Conservation (phyloP, 2,113 vertebrate species). For the Channa maculata region DNA sequence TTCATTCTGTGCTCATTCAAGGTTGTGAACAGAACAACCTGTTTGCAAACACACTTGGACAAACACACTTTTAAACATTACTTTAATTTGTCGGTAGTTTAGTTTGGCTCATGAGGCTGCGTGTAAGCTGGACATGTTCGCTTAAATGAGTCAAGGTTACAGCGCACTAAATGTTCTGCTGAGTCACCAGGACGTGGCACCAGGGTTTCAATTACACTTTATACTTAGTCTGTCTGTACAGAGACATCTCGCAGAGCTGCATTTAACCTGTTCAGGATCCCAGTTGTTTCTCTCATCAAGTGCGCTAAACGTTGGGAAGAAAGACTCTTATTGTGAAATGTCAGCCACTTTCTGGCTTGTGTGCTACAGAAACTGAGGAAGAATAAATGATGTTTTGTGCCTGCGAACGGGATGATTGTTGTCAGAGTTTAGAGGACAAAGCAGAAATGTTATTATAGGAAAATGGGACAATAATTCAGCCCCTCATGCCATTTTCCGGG, state of each 20-base stretch:
- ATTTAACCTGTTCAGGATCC: not conserved
- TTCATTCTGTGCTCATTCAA: no score
- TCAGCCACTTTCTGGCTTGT: not conserved
- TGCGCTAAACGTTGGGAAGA: not conserved
- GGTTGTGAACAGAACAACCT: no score
- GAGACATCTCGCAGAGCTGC: not conserved
- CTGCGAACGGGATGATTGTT: conserved; percentile 1
- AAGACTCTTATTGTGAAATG: not conserved
- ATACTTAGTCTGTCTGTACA: not conserved
- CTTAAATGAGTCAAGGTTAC: not conserved
- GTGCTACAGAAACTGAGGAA: not conserved
- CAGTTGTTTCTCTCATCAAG: not conserved
- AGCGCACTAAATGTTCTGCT: conserved; percentile 7
- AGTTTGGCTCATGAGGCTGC: no score
- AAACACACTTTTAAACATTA: no score
- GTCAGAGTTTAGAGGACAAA: conserved; percentile 44
- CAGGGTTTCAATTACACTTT: conserved; percentile 13
- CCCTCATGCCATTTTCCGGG: conserved; percentile 43
- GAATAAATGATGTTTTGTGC: not conserved
- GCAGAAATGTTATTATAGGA: conserved; percentile 26
- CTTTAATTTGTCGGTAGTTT: no score
- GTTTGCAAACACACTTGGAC: no score
- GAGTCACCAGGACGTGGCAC: conserved; percentile 18
- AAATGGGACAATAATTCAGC: conserved; percentile 57
- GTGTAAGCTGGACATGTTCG: not conserved